A percentile compares a stretch with the other conserved stretches of the same genome.
phyloP scores from a whole-genome alignment of 2,797 vertebrate genomes.

The Tokudaia muenninki region DNA sequence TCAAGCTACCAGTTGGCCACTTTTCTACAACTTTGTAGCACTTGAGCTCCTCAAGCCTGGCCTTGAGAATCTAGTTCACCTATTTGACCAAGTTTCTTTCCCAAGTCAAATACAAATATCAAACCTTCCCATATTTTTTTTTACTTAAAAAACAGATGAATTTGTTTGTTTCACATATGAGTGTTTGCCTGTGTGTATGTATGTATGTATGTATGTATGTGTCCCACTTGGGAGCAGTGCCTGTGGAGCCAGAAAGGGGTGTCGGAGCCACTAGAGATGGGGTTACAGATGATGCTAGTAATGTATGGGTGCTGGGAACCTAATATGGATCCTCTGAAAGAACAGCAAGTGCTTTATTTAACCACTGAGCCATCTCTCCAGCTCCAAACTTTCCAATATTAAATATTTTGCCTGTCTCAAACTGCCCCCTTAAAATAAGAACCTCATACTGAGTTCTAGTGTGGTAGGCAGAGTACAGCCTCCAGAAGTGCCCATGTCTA shows the following conservation, averaged over 20 bases:
- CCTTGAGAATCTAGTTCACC: constrained; percentile 16
- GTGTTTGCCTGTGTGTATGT: not conserved
- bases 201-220: not conserved
- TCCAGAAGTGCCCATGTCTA: not conserved
- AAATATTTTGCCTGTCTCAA: constrained; percentile 36
- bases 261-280: not conserved
- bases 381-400: not conserved
- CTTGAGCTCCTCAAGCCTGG: not conserved
- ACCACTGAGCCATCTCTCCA: not conserved
- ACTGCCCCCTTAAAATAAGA: constrained; percentile 51
- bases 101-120: constrained; percentile 22
- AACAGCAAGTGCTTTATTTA: not conserved
- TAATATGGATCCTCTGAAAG: not conserved
- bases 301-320: not conserved
- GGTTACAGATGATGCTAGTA: not conserved
- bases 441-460: not conserved
- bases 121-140: not conserved
- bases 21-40: constrained; percentile 38
- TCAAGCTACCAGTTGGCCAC: constrained; percentile 14
- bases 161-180: not conserved
- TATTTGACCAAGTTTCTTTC: constrained; percentile 45
- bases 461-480: not conserved
- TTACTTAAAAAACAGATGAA: not conserved
- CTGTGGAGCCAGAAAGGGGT: not conserved
- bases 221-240: not conserved